A percentile compares a stretch with the other conserved stretches of the same genome.
phyloP scores from a whole-genome alignment of 1,140 invertebrate species.

The Probaryconus sp. region DNA sequence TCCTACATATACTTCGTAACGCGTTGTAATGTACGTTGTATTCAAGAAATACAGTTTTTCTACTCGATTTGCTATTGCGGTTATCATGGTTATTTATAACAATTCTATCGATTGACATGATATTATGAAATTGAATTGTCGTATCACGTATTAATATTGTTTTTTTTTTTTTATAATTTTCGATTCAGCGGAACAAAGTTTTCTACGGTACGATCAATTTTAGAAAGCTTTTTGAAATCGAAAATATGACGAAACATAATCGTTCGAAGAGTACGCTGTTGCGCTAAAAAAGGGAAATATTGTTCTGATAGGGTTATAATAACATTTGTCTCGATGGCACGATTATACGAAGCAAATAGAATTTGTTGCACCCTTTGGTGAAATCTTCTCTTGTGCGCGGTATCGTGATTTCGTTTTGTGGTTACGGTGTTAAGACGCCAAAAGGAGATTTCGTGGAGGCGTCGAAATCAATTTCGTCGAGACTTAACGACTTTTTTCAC shows the following conservation, averaged over 20 bases:
- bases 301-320: slow-evolving; percentile 17
- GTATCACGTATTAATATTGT: too few relatives aligned
- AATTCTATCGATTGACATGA: slow-evolving; percentile 1
- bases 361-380: slow-evolving; percentile 24
- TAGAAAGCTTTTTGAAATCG: too few relatives aligned
- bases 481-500: slow-evolving; percentile 58
- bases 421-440: slow-evolving; percentile 44
- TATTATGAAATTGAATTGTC: neutral
- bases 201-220: too few relatives aligned
- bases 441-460: slow-evolving; percentile 41
- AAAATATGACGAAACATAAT: too few relatives aligned
- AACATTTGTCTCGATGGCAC: slow-evolving; percentile 25
- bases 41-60: slow-evolving; percentile 16
- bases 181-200: too few relatives aligned
- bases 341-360: slow-evolving; percentile 35
- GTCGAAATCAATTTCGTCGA: slow-evolving; percentile 57
- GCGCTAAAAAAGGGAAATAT: slow-evolving; percentile 9
- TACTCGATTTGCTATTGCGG: slow-evolving; percentile 1
- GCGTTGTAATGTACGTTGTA: neutral
- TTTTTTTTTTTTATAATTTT: too few relatives aligned
- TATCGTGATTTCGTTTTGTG: slow-evolving; percentile 49
- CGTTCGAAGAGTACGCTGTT: neutral
- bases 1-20: neutral
- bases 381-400: slow-evolving; percentile 29
- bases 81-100: neutral